Evolutionary conservation across 2,888 invertebrate species (phyloP), one percentile per base, ranked within the genome.

Genomic region (Volucella inflata): DNA sequence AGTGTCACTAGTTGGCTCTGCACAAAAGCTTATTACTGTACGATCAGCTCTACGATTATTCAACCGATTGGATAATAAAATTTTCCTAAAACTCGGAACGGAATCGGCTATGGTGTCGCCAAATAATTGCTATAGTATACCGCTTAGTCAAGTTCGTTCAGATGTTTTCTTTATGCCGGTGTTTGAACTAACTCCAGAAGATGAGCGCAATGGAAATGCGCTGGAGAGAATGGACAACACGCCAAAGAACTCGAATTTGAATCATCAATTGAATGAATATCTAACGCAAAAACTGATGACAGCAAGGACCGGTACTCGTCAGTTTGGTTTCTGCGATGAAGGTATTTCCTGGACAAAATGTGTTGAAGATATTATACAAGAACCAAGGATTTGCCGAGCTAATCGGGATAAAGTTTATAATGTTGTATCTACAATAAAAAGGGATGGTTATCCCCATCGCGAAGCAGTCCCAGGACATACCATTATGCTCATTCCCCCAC

Each of bases 1-100:
- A 88, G 97, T 99, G 16, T 95, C 96, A 0, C 93, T 98, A 87
- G 98, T 98, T 91, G 98, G 98, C 0, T 97, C 98, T 1, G 99
- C 99, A 0, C 95, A 97, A 89, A 99, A 99, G 92, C 93, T 99
- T 0, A 91, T 91, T 8, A 97, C 97, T 9, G 96, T 99, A 14
- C 95, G 98, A 82, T 99, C 99, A 9, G 97, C 98, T 38, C 93
- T 99, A 85, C 94, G 95, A 88, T 93, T 98, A 2, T 92, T 94
- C 70, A 99, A 99, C 92, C 93, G 94, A 88, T 92, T 98, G 88
- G 94, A 95, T 67, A 95, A 96, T 88, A 91, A 94, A 0, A 94
- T 98, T 11, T 95, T 96, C 87, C 91, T 97, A 0, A 95, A 95
- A 89, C 93, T 97, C 90, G 95, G 95, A 84, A 87, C 89, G 36